Conservation (phyloP, 2,888 invertebrate species). For the Trichacis sp. region DNA sequence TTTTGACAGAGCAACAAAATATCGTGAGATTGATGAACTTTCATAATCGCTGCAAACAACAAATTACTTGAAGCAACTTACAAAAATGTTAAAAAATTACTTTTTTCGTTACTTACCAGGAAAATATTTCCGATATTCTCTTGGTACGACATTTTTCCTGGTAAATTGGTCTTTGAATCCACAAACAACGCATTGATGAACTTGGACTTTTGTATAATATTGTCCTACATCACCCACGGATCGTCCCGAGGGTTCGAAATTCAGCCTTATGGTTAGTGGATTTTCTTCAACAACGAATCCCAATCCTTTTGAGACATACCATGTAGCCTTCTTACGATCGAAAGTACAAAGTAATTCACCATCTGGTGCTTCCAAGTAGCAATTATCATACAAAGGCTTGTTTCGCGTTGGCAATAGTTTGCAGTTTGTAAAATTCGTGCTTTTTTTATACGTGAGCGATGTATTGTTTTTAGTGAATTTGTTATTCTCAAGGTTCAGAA, state of each 20-base stretch:
- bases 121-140: slow-evolving; percentile 83
- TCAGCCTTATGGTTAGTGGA: slow-evolving; percentile 78
- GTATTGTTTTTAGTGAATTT: no score
- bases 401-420: slow-evolving; percentile 67
- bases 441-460: no score
- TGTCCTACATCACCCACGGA: slow-evolving; percentile 78
- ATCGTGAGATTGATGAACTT: slow-evolving; percentile 86
- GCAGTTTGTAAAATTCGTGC: slow-evolving; percentile 22
- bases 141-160: slow-evolving; percentile 84
- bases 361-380: slow-evolving; percentile 82
- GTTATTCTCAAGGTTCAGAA: no score
- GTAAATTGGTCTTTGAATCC: slow-evolving; percentile 77
- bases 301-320: slow-evolving; percentile 73
- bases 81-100: no score
- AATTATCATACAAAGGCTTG: slow-evolving; percentile 83
- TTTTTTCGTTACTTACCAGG: slow-evolving; percentile 75
- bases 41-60: slow-evolving; percentile 82
- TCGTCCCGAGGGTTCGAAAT: slow-evolving; percentile 83
- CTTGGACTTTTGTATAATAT: slow-evolving; percentile 79
- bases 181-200: slow-evolving; percentile 85
- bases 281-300: slow-evolving; percentile 68
- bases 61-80: no score
- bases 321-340: slow-evolving; percentile 80
- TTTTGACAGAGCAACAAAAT: slow-evolving; percentile 78
- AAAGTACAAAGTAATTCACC: slow-evolving; percentile 82